Base-by-base conservation (phyloP, 2,888 invertebrate species). In the Alentia gelatinosa region DNA sequence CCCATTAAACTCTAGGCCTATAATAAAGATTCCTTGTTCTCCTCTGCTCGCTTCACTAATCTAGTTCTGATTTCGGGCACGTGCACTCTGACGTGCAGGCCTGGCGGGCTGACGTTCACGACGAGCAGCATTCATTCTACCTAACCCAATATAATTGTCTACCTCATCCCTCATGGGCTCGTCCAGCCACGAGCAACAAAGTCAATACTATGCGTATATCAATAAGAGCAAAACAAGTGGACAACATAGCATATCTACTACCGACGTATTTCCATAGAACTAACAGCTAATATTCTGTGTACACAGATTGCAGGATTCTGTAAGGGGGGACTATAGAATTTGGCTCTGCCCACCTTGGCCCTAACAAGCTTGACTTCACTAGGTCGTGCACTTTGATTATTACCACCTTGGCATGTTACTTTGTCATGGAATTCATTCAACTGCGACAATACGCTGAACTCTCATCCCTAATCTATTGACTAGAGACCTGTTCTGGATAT, bases 401-500 rank as follows among this genome's bases (percentile, higher is more conserved):
- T 39, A 86, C 47, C 42, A 86, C 47, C 42, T 47, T 86, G 42
- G 86, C 86, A 86, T 86, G 79, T 79, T 39, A 7, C 35, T 33
- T 33, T 74, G 86, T 86, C 86, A 86, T 86, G 86, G 86, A 86
- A 33, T 47, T 47, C 86, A 47, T 30, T 19, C 86, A 47, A 86
- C 86, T 47, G 30, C 89, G 30, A 89, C 42, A 40, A 89, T 75
- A 89, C 40, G 68, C 40, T 47, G 26, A 47, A 15, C 40, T 75
- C 42, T 5, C n/a, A 83, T 91, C 91, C 91, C 91, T 91, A 91
- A 91, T 91, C 91, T 91, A 91, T 83, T 91, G 91, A 91, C 91
- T 91, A 91, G 91, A 91, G 91, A 91, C 42, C 33, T 56, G 33
- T 37, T 63, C 90, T 90, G 56, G 89, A 89, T 89, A 86, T 47